Evolutionary conservation across 1,140 invertebrate genomes (phyloP), one percentile per base, ranked within the genome.

Genomic region (Drosophila parvula): DNA sequence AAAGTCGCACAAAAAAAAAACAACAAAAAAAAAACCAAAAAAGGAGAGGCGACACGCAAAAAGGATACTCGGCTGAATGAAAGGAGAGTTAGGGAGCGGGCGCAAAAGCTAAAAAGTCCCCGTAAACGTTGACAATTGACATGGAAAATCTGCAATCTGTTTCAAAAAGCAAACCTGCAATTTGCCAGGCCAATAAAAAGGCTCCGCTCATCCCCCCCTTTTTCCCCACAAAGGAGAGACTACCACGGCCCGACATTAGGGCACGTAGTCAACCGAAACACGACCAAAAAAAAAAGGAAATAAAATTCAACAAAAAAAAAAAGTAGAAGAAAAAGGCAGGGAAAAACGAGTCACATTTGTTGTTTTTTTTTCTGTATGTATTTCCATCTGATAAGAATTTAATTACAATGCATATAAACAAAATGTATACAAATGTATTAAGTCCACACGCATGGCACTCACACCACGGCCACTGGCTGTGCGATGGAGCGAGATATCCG

Each of bases 321-420:
- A 10, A 1, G 51, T 28, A 27, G 40, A 32, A 38, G 44, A 27
- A 36, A 41, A 11, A 11, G 6, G 36, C 27, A 16, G n/a, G 30
- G 40, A 45, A 47, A 61, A 74, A 27, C 65, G 36, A 77, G 62
- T 60, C 75, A 63, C n/a, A n/a, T n/a, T n/a, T n/a, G n/a, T n/a
- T n/a, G 75, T 56, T 77, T 64, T 55, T 38, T 36, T 36, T 56
- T 69, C 45, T 76, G 68, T 79, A 34, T 70, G 68, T 57, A 71
- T 79, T 78, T 69, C 59, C 83, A 85, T 82, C 79, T 88, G 82
- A 86, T 86, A 86, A 86, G 82, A 86, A 86, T 86, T 86, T 86
- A 86, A 86, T 88, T 86, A 86, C 83, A 82, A 77, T 79, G 75
- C 82, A 79, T 65, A 85, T 86, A 85, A 71, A 82, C 78, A 81